Percentiles rank a stretch among this genome's conserved stretches.
Evolutionary conservation across 1,140 invertebrate species (phyloP).

Genomic region (Drosophila sechellia): DNA sequence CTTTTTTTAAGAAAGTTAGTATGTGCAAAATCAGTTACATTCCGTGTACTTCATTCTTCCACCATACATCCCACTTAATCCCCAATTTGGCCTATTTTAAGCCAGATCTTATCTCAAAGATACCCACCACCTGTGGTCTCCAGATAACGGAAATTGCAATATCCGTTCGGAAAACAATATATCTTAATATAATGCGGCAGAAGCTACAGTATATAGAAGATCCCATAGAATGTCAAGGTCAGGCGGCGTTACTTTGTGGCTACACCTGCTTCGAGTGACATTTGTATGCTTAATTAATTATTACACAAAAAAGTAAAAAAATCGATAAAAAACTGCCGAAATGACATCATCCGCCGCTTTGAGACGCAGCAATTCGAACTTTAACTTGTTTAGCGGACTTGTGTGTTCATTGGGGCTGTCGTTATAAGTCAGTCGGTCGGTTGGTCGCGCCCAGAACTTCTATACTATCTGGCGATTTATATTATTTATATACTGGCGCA

Average conservation of each 20-base stretch:
- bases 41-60: not conserved
- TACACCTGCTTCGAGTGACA: slow-evolving; percentile 24
- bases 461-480: slow-evolving; percentile 58
- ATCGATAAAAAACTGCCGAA: slow-evolving; percentile 64
- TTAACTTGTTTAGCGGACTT: slow-evolving; percentile 57
- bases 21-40: not conserved
- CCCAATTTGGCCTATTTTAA: not conserved
- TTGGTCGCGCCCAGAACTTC: slow-evolving; percentile 66
- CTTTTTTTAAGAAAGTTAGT: not conserved
- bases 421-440: slow-evolving; percentile 68
- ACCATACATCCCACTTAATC: not conserved
- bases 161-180: not conserved
- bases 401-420: slow-evolving; percentile 25
- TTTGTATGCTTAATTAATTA: slow-evolving; percentile 71
- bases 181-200: not conserved
- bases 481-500: slow-evolving; percentile 67
- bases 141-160: slow-evolving; percentile 13
- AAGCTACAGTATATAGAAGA: slow-evolving; percentile 3
- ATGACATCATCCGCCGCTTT: slow-evolving; percentile 68
- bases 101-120: slow-evolving; percentile 19
- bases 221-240: slow-evolving; percentile 52
- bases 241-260: slow-evolving; percentile 41
- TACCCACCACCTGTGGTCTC: not conserved
- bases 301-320: slow-evolving; percentile 41
- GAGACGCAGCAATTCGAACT: slow-evolving; percentile 41